Evolutionary conservation across 2,888 invertebrate species (phyloP), one percentile per base, ranked within the genome.

Genomic region (Epiperipatus broadwayi): DNA sequence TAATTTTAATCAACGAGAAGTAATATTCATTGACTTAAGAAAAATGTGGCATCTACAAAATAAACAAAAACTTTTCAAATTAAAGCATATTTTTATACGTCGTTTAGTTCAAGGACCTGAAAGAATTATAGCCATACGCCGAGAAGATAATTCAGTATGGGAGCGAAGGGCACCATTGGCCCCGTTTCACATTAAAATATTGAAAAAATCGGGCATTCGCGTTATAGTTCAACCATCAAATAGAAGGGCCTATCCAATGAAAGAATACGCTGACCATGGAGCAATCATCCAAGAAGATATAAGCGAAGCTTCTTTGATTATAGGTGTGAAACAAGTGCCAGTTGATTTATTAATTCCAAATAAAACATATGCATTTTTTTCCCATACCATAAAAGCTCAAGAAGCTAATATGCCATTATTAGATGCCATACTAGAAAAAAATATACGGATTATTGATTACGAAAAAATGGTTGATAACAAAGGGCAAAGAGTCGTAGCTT

Each of bases 351-450:
- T 99, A 7, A 75, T 93, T 43, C 87, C 93, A 0, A 78, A 91
- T 54, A 93, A 91, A 63, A 95, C 97, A 0, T 99, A 95, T 56
- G 91, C 89, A 52, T 81, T 97, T 61, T 99, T 99, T 61, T 95
- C 95, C 0, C 97, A 99, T 58, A 97, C 95, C 0, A 99, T 97
- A 51, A 99, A 99, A 61, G 97, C 93, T 0, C 97, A 99, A 60
- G 89, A 91, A 54, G 77, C 77, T 28, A 99, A 99, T 57, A 95
- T 99, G 95, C 76, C 87, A 0, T 68, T 99, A 50, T 60, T 99
- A 46, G 97, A 99, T 59, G 84, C 91, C 3, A 77, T 95, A 45
- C 60, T 97, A 38, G 89, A 93, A 53, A 91, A 87, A 16, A 44
- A 44, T 35, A 93, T 97, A 49, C 74, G 95, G 16, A 64, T 99